phyloP scores from a whole-genome alignment of 2,797 vertebrate species.

The Sphenopsis melanotis region DNA sequence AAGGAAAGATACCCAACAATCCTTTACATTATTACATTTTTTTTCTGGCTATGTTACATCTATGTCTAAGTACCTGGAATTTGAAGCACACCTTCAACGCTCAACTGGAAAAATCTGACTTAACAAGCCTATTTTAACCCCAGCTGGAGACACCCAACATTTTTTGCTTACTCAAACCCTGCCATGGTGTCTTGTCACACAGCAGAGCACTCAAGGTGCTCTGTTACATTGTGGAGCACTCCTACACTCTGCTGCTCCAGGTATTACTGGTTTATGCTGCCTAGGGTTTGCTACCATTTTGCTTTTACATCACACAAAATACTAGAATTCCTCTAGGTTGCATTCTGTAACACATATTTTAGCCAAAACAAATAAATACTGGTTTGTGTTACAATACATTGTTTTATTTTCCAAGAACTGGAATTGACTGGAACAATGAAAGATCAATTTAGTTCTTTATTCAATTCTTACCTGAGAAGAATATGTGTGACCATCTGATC shows the following conservation, averaged over 20 bases:
- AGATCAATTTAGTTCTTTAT: neutral
- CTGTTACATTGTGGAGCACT: neutral
- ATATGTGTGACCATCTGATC: slow-evolving; percentile 90
- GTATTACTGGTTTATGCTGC: neutral
- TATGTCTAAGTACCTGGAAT: neutral
- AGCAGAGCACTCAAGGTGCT: neutral
- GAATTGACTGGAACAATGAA: neutral
- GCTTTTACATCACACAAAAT: neutral
- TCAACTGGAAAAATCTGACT: neutral
- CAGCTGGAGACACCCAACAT: rapidly evolving
- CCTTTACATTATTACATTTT: neutral
- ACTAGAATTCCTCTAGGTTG: neutral
- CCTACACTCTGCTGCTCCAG: neutral
- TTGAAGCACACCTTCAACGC: neutral
- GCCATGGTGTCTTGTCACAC: neutral
- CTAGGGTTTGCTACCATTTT: neutral
- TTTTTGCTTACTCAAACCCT: neutral
- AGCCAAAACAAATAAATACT: neutral
- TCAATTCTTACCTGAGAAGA: slow-evolving; percentile 86
- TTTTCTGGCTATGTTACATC: neutral
- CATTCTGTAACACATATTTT: neutral
- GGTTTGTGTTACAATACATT: neutral
- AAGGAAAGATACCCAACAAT: neutral
- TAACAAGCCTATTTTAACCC: neutral
- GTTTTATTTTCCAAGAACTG: neutral